A percentile compares a stretch with the other conserved stretches of the same genome.
phyloP scores from a whole-genome alignment of 2,797 vertebrate species.

The Miichthys miiuy region DNA sequence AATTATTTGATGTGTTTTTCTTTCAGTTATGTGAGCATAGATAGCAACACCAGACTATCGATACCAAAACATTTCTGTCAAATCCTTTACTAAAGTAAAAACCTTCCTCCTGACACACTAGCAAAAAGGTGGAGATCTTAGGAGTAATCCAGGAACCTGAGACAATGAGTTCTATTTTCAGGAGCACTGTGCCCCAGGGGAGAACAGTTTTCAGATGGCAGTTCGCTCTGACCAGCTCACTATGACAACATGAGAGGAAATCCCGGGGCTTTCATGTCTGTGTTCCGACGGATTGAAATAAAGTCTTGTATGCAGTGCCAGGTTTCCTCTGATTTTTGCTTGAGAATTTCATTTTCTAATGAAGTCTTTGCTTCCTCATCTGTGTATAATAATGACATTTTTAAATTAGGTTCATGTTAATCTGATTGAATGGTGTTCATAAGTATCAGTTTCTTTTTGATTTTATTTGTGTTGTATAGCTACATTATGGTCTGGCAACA shows the following conservation, averaged over 20 bases:
- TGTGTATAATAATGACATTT: neutral
- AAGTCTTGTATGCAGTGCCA: neutral
- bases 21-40: neutral
- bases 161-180: constrained; percentile 16
- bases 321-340: neutral
- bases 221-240: constrained; percentile 9
- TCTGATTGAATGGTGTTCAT: neutral
- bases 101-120: neutral
- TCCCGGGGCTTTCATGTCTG: neutral
- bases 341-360: neutral
- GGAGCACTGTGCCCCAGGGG: neutral
- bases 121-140: neutral
- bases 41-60: neutral
- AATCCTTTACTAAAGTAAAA: neutral
- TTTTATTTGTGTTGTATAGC: neutral
- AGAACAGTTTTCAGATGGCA: constrained; percentile 2
- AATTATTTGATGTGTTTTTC: neutral
- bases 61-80: neutral
- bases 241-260: constrained; percentile 18
- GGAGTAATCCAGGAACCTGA: neutral
- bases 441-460: neutral
- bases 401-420: neutral
- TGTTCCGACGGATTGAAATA: neutral
- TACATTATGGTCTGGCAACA: neutral
- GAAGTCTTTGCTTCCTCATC: neutral